Evolutionary conservation across 2,888 invertebrate species (phyloP).

Genomic region (Laothoe populi): DNA sequence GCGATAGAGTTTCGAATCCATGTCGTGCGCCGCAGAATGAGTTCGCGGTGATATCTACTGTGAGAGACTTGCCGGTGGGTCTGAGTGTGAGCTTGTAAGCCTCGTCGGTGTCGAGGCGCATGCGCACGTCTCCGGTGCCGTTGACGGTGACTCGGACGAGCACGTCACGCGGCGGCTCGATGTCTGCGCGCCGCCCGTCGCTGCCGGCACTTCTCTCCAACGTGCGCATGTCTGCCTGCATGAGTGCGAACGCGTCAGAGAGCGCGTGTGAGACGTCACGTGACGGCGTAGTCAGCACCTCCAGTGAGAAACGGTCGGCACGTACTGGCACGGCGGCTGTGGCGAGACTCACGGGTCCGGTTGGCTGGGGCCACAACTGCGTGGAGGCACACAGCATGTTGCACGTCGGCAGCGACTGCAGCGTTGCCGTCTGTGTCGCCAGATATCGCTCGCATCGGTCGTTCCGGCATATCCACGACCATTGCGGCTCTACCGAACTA

Average conservation of each 20-base stretch:
- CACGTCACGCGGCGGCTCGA: slow-evolving; percentile 73
- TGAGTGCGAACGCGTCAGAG: slow-evolving; percentile 77
- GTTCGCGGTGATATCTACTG: slow-evolving; percentile 86
- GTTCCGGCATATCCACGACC: slow-evolving; percentile 91
- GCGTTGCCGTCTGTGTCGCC: slow-evolving; percentile 65
- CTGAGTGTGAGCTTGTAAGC: slow-evolving; percentile 88
- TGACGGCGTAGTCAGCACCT: slow-evolving; percentile 68
- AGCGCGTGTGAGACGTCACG: slow-evolving; percentile 68
- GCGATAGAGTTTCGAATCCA: slow-evolving; percentile 91
- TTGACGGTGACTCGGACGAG: slow-evolving; percentile 82
- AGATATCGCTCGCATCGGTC: slow-evolving; percentile 88
- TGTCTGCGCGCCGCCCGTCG: slow-evolving; percentile 49
- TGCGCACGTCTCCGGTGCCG: slow-evolving; percentile 79
- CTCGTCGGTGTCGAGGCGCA: slow-evolving; percentile 89
- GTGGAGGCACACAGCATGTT: slow-evolving; percentile 91
- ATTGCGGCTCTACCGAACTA: slow-evolving; percentile 85
- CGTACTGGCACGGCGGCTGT: slow-evolving; percentile 86
- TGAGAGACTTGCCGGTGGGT: slow-evolving; percentile 76
- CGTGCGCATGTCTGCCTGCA: slow-evolving; percentile 78
- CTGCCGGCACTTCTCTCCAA: slow-evolving; percentile 70
- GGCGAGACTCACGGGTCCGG: slow-evolving; percentile 88
- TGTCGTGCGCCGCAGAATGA: slow-evolving; percentile 92
- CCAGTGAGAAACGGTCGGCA: slow-evolving; percentile 78
- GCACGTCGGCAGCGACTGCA: slow-evolving; percentile 89
- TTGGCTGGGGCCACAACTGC: slow-evolving; percentile 93